A percentile compares a stretch with the other conserved stretches of the same genome.
Conservation (phyloP, 2,113 vertebrate species). For the Archocentrus centrarchus region DNA sequence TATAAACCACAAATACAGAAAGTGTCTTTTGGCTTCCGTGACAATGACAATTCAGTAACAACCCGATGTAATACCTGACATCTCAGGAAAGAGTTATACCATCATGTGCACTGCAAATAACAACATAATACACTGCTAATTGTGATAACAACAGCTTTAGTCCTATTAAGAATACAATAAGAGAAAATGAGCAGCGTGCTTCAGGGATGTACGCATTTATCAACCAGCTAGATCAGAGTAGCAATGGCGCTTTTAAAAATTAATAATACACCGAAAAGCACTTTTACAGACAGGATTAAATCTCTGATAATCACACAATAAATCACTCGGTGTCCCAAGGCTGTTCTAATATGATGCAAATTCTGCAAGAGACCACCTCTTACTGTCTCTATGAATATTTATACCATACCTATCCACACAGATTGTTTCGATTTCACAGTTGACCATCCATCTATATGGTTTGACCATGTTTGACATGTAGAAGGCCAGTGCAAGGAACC, state of each 20-base stretch:
- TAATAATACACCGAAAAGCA: slow-evolving; percentile 34
- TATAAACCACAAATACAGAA: background rate
- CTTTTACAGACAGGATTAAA: slow-evolving; percentile 31
- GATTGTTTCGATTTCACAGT: background rate
- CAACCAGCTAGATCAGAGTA: background rate
- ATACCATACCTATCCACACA: background rate
- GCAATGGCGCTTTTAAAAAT: slow-evolving; percentile 34
- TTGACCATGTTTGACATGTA: slow-evolving; percentile 13
- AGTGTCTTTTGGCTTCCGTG: background rate
- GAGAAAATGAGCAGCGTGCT: background rate
- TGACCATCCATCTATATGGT: background rate
- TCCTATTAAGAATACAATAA: slow-evolving; percentile 17
- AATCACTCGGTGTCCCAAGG: slow-evolving; percentile 4
- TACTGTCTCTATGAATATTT: slow-evolving; percentile 32
- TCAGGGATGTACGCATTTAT: background rate
- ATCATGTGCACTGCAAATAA: slow-evolving; percentile 1
- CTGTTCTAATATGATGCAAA: background rate
- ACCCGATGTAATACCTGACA: background rate
- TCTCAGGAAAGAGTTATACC: background rate
- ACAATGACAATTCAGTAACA: background rate
- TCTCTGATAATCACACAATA: slow-evolving; percentile 33
- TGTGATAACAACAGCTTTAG: slow-evolving; percentile 7
- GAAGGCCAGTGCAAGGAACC: slow-evolving; percentile 7
- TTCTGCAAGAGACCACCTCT: background rate
- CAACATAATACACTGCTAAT: slow-evolving; percentile 17